Conservation (phyloP, 2,113 vertebrate species). For the Oryzias woworae region DNA sequence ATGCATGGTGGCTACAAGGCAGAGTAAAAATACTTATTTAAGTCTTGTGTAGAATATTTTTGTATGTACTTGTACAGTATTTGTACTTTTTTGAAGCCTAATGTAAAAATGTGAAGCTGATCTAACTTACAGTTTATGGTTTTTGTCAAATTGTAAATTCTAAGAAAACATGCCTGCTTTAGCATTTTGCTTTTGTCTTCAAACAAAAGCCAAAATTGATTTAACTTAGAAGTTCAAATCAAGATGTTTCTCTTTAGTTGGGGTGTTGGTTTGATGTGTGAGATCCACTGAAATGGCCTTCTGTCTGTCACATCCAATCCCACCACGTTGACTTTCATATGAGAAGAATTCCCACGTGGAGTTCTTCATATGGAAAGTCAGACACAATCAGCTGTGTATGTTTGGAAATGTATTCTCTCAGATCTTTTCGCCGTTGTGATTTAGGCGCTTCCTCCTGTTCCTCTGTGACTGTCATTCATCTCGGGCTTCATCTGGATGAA, state of each 20-base stretch:
- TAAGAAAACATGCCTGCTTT: conserved; percentile 18
- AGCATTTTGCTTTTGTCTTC: conserved; percentile 1
- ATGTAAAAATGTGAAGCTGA: too few species aligned
- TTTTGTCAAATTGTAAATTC: too few species aligned
- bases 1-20: too few species aligned
- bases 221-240: too few species aligned
- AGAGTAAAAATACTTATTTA: too few species aligned
- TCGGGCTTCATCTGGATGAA: conserved; percentile 71
- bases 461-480: conserved; percentile 70
- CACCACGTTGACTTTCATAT: conserved; percentile 30
- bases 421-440: conserved; percentile 33
- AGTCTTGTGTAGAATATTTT: too few species aligned
- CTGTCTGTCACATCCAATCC: conserved; percentile 14
- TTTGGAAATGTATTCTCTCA: conserved; percentile 56
- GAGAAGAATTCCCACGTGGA: conserved; percentile 29
- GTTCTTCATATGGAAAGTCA: conserved; percentile 26
- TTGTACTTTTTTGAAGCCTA: too few species aligned
- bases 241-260: conserved; percentile 10
- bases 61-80: too few species aligned
- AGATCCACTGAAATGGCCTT: conserved; percentile 28
- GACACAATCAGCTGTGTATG: conserved; percentile 21
- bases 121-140: too few species aligned
- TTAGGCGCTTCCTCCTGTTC: conserved; percentile 41
- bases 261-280: conserved; percentile 27
- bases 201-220: too few species aligned